phyloP scores from a whole-genome alignment of 2,888 invertebrate species.

The Hololepta plana region DNA sequence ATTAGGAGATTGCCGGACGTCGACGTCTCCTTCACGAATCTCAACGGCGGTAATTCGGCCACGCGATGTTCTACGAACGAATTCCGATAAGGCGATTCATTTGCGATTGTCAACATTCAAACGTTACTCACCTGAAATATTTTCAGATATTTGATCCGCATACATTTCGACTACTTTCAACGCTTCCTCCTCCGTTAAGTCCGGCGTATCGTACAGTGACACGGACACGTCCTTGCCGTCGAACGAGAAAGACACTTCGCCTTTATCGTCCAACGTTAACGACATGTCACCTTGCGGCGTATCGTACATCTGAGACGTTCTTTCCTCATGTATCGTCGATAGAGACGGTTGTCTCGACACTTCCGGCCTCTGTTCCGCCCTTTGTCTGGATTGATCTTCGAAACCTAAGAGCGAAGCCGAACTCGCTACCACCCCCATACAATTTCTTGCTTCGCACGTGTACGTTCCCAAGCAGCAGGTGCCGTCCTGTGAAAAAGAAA shows the following conservation, averaged over 20 bases:
- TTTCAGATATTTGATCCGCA: conserved; percentile 80
- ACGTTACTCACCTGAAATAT: conserved; percentile 40
- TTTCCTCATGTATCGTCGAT: conserved; percentile 80
- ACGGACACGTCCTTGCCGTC: conserved; percentile 85
- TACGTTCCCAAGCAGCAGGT: conserved; percentile 81
- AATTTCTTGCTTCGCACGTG: conserved; percentile 78
- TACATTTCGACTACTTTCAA: conserved; percentile 87
- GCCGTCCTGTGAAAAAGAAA: conserved; percentile 40
- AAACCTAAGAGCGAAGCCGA: conserved; percentile 77
- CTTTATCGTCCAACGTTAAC: conserved; percentile 61
- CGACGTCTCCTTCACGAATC: conserved; percentile 79
- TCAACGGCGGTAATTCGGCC: conserved; percentile 68
- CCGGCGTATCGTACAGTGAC: conserved; percentile 81
- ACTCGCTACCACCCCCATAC: conserved; percentile 79
- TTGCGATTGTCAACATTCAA: background rate
- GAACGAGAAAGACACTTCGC: conserved; percentile 77
- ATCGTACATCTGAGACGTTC: conserved; percentile 75
- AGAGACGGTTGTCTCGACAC: conserved; percentile 63
- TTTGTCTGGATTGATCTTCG: conserved; percentile 47
- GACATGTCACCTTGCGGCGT: conserved; percentile 49
- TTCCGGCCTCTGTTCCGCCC: conserved; percentile 31
- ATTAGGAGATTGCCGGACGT: conserved; percentile 72
- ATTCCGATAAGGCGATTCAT: background rate
- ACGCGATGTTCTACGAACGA: conserved; percentile 53
- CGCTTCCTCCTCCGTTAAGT: conserved; percentile 82